Conservation (phyloP, 2,797 vertebrate genomes). For the Sebastes oblongus region DNA sequence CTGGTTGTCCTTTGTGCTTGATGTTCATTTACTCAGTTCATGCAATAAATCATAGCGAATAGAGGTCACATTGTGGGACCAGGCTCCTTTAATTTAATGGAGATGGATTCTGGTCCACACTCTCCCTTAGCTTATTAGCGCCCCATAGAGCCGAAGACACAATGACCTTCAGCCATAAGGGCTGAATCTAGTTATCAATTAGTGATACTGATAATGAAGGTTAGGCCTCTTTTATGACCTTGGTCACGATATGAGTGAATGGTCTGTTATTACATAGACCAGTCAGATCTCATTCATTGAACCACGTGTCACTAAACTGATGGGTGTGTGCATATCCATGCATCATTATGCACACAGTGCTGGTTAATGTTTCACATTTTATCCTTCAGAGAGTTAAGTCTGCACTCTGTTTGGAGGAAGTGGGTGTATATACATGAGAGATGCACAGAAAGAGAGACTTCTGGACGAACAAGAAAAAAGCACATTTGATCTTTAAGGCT, state of each 20-base stretch:
- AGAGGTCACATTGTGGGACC: constrained; percentile 61
- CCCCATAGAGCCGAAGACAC: constrained; percentile 38
- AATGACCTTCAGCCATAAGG: constrained; percentile 53
- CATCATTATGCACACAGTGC: not conserved
- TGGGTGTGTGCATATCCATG: constrained; percentile 2
- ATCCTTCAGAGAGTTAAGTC: constrained; percentile 9
- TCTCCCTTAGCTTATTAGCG: constrained; percentile 52
- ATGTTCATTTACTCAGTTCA: constrained; percentile 57
- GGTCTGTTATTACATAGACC: constrained; percentile 6
- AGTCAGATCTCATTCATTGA: constrained; percentile 12
- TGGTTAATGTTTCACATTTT: constrained; percentile 38
- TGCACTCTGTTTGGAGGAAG: not conserved
- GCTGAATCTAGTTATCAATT: constrained; percentile 53
- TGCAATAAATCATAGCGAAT: constrained; percentile 61
- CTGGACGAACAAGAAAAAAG: not conserved
- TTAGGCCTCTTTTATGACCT: constrained; percentile 30
- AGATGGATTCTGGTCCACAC: constrained; percentile 68
- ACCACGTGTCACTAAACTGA: not conserved
- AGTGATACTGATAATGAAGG: constrained; percentile 29
- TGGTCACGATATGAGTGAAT: not conserved
- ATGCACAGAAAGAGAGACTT: not conserved
- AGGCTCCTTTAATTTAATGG: constrained; percentile 64
- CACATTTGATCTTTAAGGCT: not conserved
- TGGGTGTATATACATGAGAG: not conserved
- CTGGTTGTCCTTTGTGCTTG: constrained; percentile 49